Evolutionary conservation across 2,113 vertebrate genomes (phyloP).

Genomic region (Tinamus guttatus): DNA sequence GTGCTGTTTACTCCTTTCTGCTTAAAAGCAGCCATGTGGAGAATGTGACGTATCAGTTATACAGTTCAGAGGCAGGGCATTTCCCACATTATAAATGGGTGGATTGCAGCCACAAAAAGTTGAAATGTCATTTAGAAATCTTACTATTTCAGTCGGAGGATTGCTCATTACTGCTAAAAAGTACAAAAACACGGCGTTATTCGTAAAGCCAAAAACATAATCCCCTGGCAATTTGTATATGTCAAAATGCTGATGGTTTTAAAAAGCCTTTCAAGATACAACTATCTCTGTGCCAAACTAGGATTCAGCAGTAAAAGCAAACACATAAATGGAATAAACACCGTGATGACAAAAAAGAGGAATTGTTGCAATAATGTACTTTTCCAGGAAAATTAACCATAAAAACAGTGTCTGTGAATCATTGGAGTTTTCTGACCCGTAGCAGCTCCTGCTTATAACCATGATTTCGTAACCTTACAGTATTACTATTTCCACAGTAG

Average conservation of each 20-base stretch:
- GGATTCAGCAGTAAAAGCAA: constrained; percentile 63
- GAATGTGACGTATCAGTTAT: neutral
- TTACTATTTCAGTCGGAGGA: constrained; percentile 13
- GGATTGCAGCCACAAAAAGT: neutral
- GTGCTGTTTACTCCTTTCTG: constrained; percentile 39
- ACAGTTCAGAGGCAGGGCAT: constrained; percentile 59
- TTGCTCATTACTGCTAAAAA: constrained; percentile 23
- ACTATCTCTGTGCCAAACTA: constrained; percentile 19
- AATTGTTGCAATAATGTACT: constrained; percentile 59
- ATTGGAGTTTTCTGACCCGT: constrained; percentile 47
- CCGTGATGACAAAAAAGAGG: neutral
- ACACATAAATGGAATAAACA: constrained; percentile 54
- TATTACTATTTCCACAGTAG: neutral
- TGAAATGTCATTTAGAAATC: constrained; percentile 7
- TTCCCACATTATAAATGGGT: constrained; percentile 54
- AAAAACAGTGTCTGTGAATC: constrained; percentile 61
- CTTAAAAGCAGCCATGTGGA: neutral
- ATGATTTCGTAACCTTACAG: constrained; percentile 22
- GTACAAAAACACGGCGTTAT: neutral
- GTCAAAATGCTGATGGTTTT: constrained; percentile 64
- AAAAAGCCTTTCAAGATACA: constrained; percentile 14
- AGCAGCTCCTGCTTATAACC: constrained; percentile 26
- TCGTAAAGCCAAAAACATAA: constrained; percentile 48
- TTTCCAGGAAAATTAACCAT: constrained; percentile 60
- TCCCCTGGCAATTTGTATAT: constrained; percentile 8